These are phyloP conservation scores for Coreius guichenoti DNA, from an alignment of 2,797 vertebrate genomes.

Conservation along the genomic window DNA sequence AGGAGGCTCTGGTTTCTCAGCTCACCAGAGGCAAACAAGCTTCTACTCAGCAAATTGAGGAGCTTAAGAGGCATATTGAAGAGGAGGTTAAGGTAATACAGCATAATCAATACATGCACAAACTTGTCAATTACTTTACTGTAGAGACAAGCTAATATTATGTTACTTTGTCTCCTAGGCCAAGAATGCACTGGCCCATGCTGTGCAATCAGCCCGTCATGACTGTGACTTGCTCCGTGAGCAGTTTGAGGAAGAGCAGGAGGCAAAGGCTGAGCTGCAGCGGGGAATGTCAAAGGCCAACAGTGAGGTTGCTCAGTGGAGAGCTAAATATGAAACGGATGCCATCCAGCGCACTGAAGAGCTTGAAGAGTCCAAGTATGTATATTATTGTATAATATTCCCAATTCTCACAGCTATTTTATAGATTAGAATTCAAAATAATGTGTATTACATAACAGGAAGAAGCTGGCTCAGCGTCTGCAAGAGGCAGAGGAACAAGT, in stretches of 20 bases:
- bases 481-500: conserved; percentile 86
- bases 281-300: conserved; percentile 81
- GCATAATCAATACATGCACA: too few species aligned
- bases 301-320: conserved; percentile 82
- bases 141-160: neutral
- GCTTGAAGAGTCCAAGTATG: conserved; percentile 80
- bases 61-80: conserved; percentile 31
- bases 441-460: conserved; percentile 54
- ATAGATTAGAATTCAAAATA: neutral
- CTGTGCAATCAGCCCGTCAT: conserved; percentile 82
- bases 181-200: conserved; percentile 87
- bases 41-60: conserved; percentile 81
- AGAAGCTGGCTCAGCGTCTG: conserved; percentile 85
- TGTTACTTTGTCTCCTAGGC: conserved; percentile 69
- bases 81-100: conserved; percentile 26
- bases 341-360: conserved; percentile 83
- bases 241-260: conserved; percentile 82
- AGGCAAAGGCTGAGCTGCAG: conserved; percentile 81
- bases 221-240: conserved; percentile 86
- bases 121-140: neutral
- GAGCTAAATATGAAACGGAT: conserved; percentile 81
- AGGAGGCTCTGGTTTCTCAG: conserved; percentile 80
- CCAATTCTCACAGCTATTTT: neutral
- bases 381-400: neutral
- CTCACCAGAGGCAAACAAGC: conserved; percentile 75